A percentile compares a stretch with the other conserved stretches of the same genome.
phyloP scores from a whole-genome alignment of 2,888 invertebrate species.

The Uloborus plumipes region DNA sequence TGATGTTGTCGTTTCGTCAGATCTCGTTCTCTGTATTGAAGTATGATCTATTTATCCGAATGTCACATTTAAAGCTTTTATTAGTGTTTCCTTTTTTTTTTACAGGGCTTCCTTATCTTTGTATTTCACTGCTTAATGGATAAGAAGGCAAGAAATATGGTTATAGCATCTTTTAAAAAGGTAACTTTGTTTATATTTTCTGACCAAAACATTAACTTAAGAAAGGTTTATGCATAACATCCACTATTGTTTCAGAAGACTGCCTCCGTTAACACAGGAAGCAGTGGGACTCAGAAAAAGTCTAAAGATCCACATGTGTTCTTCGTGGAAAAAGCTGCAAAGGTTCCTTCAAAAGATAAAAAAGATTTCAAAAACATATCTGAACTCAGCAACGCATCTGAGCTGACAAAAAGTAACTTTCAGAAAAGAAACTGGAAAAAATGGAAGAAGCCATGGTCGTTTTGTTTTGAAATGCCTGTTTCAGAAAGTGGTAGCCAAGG shows the following conservation, averaged over 20 bases:
- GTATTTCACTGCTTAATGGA: slow-evolving; percentile 54
- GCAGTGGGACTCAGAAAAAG: slow-evolving; percentile 34
- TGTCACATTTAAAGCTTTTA: too few relatives aligned
- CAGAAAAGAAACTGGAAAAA: slow-evolving; percentile 33
- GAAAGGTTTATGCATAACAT: not conserved
- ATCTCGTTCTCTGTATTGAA: too few relatives aligned
- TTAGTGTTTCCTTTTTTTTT: not conserved
- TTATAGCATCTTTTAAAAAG: slow-evolving; percentile 44
- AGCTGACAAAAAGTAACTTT: not conserved
- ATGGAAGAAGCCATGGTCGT: slow-evolving; percentile 40
- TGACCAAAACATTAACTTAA: not conserved
- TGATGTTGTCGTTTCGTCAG: too few relatives aligned
- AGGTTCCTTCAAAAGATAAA: not conserved
- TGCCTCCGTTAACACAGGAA: slow-evolving; percentile 45
- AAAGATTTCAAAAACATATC: not conserved
- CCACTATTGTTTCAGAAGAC: slow-evolving; percentile 27
- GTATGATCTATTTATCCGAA: too few relatives aligned
- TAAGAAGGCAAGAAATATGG: slow-evolving; percentile 53
- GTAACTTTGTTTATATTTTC: slow-evolving; percentile 6
- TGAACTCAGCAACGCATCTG: not conserved
- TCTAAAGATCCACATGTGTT: not conserved
- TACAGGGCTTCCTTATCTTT: slow-evolving; percentile 54
- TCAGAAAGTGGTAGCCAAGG: slow-evolving; percentile 12
- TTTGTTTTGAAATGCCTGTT: slow-evolving; percentile 49
- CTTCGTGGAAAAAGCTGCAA: not conserved